A percentile compares a stretch with the other conserved stretches of the same genome.
These are phyloP conservation scores for Zosterops borbonicus DNA, from an alignment of 2,113 vertebrate species.

Conservation along the genomic window DNA sequence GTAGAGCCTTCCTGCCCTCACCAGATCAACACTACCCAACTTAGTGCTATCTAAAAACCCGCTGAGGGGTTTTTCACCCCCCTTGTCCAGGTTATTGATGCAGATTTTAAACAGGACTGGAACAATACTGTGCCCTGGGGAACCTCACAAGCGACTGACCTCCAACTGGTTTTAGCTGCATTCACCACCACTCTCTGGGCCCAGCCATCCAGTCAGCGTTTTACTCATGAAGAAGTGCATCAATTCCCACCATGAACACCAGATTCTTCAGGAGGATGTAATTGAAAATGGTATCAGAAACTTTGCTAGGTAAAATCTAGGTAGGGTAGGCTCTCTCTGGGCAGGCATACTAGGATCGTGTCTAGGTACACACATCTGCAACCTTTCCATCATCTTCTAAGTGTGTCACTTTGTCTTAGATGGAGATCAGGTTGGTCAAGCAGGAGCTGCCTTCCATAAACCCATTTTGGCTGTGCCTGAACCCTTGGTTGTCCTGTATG, in stretches of 20 bases:
- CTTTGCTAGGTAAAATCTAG: background rate
- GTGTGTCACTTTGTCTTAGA: background rate
- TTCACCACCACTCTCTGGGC: background rate
- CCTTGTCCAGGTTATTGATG: background rate
- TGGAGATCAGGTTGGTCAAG: background rate
- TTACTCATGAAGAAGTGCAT: fast-evolving
- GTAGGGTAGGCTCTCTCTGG: background rate
- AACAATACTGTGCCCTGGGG: background rate
- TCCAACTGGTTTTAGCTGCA: background rate
- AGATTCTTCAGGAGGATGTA: background rate
- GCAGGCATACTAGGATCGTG: no score
- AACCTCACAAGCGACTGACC: background rate
- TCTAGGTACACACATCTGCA: no score
- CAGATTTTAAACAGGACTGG: background rate
- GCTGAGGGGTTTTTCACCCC: background rate
- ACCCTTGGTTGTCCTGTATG: background rate
- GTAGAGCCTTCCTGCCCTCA: background rate
- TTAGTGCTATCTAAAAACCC: background rate
- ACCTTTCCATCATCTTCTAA: background rate
- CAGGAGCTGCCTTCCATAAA: background rate
- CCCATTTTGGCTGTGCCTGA: background rate
- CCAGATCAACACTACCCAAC: background rate
- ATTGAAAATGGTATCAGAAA: background rate
- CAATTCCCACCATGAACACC: no score
- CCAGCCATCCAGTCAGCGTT: fast-evolving